Conservation (phyloP, 2,113 vertebrate species). For the Sturnus vulgaris region DNA sequence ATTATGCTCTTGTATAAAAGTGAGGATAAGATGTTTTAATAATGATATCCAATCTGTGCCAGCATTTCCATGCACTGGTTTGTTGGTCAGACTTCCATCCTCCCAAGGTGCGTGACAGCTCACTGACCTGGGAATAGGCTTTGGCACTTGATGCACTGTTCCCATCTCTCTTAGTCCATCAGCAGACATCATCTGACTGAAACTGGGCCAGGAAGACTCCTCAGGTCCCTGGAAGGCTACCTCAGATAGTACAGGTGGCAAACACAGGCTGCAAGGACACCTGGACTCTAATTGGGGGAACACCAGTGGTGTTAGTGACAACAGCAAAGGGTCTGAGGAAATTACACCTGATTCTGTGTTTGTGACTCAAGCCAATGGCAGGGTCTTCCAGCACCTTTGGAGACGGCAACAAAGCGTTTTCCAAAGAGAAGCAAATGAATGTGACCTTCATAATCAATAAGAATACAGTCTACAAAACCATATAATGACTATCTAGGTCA, state of each 20-base stretch:
- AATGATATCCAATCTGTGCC: not conserved
- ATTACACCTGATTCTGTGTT: not conserved
- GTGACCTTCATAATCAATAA: not conserved
- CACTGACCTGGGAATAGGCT: not conserved
- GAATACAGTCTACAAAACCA: not conserved
- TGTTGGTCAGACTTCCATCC: not conserved
- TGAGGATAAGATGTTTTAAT: not conserved
- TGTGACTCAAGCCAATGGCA: not conserved
- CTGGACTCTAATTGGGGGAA: not conserved
- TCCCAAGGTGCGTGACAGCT: not conserved
- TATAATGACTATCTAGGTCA: not conserved
- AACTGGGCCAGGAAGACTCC: not conserved
- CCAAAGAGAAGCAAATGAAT: slow-evolving; percentile 28
- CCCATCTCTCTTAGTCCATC: not conserved
- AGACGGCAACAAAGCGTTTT: not conserved
- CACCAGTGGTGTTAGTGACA: not conserved
- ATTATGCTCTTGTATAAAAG: not conserved
- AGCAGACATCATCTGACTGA: not conserved
- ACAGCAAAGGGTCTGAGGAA: not conserved
- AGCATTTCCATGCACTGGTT: not conserved
- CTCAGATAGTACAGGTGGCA: not conserved
- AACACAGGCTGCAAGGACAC: not conserved
- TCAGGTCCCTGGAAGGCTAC: not conserved
- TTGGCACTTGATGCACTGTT: not conserved
- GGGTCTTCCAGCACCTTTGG: not conserved